Evolutionary conservation across 2,797 vertebrate genomes (phyloP).

Genomic region (Bufotes viridis): DNA sequence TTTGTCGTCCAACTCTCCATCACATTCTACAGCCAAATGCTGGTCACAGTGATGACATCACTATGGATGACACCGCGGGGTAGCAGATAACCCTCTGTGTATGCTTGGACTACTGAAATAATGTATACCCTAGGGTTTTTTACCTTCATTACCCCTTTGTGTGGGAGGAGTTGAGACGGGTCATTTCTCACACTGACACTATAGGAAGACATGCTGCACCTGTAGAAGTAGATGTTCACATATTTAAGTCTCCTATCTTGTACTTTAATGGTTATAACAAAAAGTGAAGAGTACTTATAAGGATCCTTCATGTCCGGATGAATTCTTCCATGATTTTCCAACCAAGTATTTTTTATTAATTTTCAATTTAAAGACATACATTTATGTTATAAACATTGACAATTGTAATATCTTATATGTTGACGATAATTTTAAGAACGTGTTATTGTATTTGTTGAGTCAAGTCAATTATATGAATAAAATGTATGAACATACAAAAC

Average conservation of each 20-base stretch:
- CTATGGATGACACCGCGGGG: background rate
- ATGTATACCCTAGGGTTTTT: background rate
- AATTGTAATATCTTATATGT: no score
- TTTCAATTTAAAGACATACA: no score
- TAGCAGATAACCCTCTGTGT: no score
- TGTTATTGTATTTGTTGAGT: no score
- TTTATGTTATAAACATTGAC: no score
- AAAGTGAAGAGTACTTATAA: background rate
- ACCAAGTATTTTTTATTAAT: no score
- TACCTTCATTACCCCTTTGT: background rate
- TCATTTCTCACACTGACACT: background rate
- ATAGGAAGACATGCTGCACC: background rate
- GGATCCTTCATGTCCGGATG: background rate
- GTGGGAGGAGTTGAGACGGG: background rate
- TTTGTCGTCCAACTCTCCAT: no score
- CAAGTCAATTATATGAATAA: no score
- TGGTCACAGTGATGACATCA: background rate
- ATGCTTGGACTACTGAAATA: background rate
- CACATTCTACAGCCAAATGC: no score
- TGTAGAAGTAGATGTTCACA: background rate
- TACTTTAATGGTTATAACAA: background rate
- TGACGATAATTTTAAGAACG: no score
- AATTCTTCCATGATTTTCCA: conserved; percentile 1
- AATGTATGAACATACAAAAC: no score
- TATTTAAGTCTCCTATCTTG: background rate